These are phyloP conservation scores for Machimus rusticus DNA, from an alignment of 2,888 invertebrate species.

Conservation along the genomic window DNA sequence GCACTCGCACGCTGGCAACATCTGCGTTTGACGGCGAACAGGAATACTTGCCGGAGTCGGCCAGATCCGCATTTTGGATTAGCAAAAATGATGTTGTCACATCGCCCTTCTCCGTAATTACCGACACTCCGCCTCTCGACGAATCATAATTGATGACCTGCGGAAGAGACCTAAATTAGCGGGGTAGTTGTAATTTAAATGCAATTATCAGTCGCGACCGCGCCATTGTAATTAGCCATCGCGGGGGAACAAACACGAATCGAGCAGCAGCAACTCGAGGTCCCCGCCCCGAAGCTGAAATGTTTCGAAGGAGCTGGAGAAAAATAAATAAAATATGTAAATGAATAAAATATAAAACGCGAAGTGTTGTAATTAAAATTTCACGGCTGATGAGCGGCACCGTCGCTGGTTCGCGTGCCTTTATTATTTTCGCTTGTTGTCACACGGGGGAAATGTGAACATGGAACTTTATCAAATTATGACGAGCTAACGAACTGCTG, in stretches of 20 bases:
- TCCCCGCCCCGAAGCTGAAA: background rate
- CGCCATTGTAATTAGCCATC: slow-evolving; percentile 11
- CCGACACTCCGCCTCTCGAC: slow-evolving; percentile 78
- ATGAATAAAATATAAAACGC: background rate
- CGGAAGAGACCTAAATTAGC: slow-evolving; percentile 50
- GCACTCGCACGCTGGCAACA: slow-evolving; percentile 79
- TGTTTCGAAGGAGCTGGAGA: background rate
- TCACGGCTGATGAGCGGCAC: slow-evolving; percentile 2
- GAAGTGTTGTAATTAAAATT: slow-evolving; percentile 32
- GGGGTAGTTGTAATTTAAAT: background rate
- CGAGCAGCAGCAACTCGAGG: background rate
- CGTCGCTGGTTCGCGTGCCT: background rate
- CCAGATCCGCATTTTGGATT: slow-evolving; percentile 76
- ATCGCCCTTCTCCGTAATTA: slow-evolving; percentile 82
- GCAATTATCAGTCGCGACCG: slow-evolving; percentile 8
- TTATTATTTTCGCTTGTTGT: background rate
- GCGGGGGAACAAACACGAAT: background rate
- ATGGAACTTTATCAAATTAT: slow-evolving; percentile 15
- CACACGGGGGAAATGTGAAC: background rate
- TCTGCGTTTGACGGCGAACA: slow-evolving; percentile 84
- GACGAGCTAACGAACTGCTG: slow-evolving; percentile 3
- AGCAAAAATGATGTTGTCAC: slow-evolving; percentile 80
- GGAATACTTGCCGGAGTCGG: slow-evolving; percentile 81
- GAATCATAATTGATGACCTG: slow-evolving; percentile 83
- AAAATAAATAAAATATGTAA: background rate